Evolutionary conservation across 2,888 invertebrate genomes (phyloP).

Genomic region (Hypercompe scribonia): DNA sequence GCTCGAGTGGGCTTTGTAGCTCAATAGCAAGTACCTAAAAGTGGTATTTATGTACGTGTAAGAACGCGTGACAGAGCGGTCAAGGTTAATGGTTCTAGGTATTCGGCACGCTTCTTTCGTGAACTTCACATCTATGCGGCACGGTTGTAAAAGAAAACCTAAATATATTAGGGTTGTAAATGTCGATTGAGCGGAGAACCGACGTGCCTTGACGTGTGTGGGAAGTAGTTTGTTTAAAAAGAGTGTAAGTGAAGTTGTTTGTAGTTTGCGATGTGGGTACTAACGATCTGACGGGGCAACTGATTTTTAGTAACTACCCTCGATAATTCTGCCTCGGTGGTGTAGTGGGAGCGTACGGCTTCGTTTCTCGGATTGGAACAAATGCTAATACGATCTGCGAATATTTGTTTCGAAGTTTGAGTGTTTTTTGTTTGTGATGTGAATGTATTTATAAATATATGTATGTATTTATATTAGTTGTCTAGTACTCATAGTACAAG

Average conservation of each 20-base stretch:
- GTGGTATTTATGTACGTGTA: conserved; percentile 41
- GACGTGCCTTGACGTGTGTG: neutral
- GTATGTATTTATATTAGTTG: too few species aligned
- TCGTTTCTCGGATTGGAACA: too few species aligned
- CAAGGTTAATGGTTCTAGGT: conserved; percentile 39
- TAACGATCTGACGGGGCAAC: too few species aligned
- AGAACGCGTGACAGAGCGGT: conserved; percentile 34
- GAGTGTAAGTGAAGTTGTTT: neutral
- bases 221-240: neutral
- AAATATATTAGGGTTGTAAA: conserved; percentile 37
- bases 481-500: too few species aligned
- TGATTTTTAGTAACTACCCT: too few species aligned
- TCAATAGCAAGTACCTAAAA: conserved; percentile 28
- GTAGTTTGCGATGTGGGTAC: neutral
- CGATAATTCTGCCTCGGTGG: too few species aligned
- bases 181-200: conserved; percentile 18
- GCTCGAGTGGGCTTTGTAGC: conserved; percentile 36
- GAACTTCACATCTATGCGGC: conserved; percentile 33
- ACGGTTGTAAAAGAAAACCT: conserved; percentile 13
- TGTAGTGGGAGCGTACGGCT: too few species aligned
- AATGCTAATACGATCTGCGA: too few species aligned
- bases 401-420: too few species aligned
- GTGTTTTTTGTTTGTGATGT: too few species aligned
- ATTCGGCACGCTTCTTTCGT: conserved; percentile 19
- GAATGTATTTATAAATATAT: too few species aligned